Percentiles rank a stretch among this genome's conserved stretches.
Conservation (phyloP, 2,113 vertebrate species). For the Hassar affinis region DNA sequence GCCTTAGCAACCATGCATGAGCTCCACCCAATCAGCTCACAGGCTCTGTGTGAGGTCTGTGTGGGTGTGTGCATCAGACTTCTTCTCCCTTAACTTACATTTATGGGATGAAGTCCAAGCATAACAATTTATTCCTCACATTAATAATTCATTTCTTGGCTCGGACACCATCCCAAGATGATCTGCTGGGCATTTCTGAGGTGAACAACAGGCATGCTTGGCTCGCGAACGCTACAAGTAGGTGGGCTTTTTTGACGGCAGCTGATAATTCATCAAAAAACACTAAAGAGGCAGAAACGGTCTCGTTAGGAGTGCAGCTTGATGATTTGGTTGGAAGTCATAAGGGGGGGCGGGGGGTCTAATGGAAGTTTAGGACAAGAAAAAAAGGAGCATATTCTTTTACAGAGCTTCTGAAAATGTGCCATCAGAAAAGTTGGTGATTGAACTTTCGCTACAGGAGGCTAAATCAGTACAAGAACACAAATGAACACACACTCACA, state of each 20-base stretch:
- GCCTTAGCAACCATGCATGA: constrained; percentile 40
- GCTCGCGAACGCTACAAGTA: neutral
- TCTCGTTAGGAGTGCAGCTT: neutral
- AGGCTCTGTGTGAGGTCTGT: constrained; percentile 16
- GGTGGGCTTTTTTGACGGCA: neutral
- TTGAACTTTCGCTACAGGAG: neutral
- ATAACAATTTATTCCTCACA: constrained; percentile 24
- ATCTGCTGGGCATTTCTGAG: neutral
- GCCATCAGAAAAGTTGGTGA: neutral
- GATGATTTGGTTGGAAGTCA: neutral
- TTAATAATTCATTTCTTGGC: constrained; percentile 32
- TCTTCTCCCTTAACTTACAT: neutral
- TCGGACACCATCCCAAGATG: neutral
- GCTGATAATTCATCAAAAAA: neutral
- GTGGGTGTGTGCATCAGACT: neutral
- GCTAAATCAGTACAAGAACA: neutral
- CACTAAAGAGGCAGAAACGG: constrained; percentile 5
- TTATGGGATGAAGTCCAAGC: constrained; percentile 19
- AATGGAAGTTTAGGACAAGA: neutral
- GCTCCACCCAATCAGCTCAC: constrained; percentile 34
- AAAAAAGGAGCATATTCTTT: neutral
- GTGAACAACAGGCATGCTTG: neutral
- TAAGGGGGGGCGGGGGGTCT: neutral
- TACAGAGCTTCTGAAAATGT: neutral
- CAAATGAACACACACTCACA: neutral